Base-by-base conservation (phyloP, 2,888 invertebrate species). In the Campoplex capitator region DNA sequence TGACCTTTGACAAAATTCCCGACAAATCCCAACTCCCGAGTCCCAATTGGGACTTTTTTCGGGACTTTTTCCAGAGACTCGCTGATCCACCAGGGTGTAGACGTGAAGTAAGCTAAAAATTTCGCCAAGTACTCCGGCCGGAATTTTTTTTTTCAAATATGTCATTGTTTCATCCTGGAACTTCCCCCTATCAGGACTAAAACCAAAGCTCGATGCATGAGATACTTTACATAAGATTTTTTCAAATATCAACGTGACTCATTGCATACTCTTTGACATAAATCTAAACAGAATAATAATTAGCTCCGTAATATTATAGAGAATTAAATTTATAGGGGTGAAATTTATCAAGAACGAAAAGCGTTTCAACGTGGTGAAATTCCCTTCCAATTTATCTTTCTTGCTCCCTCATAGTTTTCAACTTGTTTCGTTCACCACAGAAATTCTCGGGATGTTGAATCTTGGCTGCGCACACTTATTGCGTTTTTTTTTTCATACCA, bases 371-470 rank as follows among this genome's bases (percentile, higher is more conserved):
- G 48, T 51, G 2, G 23, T 51, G 48, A 23, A 42, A 51, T 81
- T 80, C 54, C 45, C 35, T 71, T 80, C 32, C 51, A 38, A 81
- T 74, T 74, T 67, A 38, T 65, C 35, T 58, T 83, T 45, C 68
- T 76, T 54, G 28, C 56, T 68, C 67, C 45, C 58, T 48, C n/a
- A 23, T 23, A 16, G 58, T 45, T 81, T 62, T 54, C 58, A 74
- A 78, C 45, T 84, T 78, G 81, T 78, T 70, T 78, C 6, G 84
- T 81, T 81, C 45, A 74, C 74, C 77, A 81, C 81, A 70, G 23
- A 81, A 78, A 81, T 84, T 84, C 84, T 81, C 83, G 74, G 73
- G 74, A 74, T 77, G 79, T 76, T 73, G 58, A 77, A 77, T 81
- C 68, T 74, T 81, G 73, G 74, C 58, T 77, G 77, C 78, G 84